Evolutionary conservation across 2,888 invertebrate genomes (phyloP).

Genomic region (Drosophila subquinaria): DNA sequence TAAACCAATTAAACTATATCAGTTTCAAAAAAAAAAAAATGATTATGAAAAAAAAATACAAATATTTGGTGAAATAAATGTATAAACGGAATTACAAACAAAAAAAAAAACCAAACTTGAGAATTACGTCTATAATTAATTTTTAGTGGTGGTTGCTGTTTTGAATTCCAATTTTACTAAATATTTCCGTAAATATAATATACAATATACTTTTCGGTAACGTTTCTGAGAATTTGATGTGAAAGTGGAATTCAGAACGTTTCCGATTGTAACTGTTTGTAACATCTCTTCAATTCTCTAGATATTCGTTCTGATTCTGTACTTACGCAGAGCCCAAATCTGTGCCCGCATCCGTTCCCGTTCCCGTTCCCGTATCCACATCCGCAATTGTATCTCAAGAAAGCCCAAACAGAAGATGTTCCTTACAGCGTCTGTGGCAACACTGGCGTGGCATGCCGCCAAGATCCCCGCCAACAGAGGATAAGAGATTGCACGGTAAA

Average conservation of each 20-base stretch:
- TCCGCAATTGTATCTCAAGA: too few species aligned
- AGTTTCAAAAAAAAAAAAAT: conserved; percentile 68
- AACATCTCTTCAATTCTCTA: conserved; percentile 33
- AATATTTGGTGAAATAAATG: conserved; percentile 84
- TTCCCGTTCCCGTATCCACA: not conserved
- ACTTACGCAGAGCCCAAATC: conserved; percentile 48
- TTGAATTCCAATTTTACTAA: not conserved
- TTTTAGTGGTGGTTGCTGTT: not conserved
- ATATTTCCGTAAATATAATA: too few species aligned
- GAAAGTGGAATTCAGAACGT: not conserved
- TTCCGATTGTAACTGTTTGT: not conserved
- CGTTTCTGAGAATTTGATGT: not conserved
- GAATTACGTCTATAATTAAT: conserved; percentile 4
- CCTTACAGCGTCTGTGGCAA: conserved; percentile 49
- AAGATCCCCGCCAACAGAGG: not conserved
- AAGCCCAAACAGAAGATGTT: not conserved
- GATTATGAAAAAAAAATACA: conserved; percentile 31
- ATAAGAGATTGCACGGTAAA: conserved; percentile 40
- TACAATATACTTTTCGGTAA: not conserved
- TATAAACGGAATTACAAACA: conserved; percentile 82
- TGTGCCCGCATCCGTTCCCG: too few species aligned
- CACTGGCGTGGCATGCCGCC: conserved; percentile 20
- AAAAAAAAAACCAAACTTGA: conserved; percentile 15
- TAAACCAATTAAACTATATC: conserved; percentile 74
- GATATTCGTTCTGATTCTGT: conserved; percentile 42